These are phyloP conservation scores for Heterocephalus glaber DNA, from an alignment of 2,113 vertebrate genomes.

Conservation along the genomic window DNA sequence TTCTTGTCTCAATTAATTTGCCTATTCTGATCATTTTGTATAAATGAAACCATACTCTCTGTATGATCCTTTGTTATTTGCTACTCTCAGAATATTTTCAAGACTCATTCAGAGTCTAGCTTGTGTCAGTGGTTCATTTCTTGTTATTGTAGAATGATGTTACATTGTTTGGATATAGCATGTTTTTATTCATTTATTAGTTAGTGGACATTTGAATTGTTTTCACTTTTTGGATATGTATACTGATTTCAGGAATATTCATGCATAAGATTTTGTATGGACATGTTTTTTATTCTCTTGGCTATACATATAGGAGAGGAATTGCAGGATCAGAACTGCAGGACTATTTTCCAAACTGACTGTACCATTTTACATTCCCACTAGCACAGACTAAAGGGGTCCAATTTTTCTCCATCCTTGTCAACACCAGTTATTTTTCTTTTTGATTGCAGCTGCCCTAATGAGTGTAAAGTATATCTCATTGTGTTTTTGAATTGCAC, in stretches of 20 bases:
- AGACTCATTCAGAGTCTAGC: not conserved
- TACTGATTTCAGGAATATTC: not conserved
- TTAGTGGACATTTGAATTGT: not conserved
- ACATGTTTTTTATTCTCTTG: not conserved
- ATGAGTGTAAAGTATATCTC: not conserved
- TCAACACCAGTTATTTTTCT: not conserved
- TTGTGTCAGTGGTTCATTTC: not conserved
- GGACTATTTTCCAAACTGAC: not conserved
- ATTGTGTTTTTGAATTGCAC: not conserved
- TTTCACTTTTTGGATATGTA: not conserved
- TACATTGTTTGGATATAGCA: not conserved
- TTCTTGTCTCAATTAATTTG: not conserved
- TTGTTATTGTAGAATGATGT: not conserved
- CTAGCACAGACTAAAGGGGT: not conserved
- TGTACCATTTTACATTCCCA: not conserved
- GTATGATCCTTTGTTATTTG: not conserved
- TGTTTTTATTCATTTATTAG: not conserved
- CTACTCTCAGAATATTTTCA: not conserved
- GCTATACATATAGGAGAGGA: not conserved
- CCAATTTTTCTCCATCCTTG: not conserved
- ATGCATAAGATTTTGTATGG: not conserved
- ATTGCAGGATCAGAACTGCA: not conserved
- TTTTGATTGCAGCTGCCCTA: not conserved
- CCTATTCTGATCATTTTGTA: not conserved
- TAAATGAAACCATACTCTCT: not conserved